A percentile compares a stretch with the other conserved stretches of the same genome.
Conservation (phyloP, 2,888 invertebrate species). For the Aproaerema taeniolella region DNA sequence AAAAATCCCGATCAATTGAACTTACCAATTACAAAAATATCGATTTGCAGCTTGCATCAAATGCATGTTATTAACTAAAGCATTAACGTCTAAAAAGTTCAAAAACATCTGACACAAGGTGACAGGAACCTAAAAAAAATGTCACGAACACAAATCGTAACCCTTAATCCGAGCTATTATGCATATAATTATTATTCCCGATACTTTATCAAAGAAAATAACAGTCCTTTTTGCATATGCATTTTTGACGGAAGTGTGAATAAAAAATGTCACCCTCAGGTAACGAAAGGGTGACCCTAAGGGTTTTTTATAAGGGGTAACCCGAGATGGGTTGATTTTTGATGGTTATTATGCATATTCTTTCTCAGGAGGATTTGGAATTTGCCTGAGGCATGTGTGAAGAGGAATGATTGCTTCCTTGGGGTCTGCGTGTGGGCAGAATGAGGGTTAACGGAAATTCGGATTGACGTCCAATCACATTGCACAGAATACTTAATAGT, state of each 20-base stretch:
- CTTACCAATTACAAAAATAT: slow-evolving; percentile 55
- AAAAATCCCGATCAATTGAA: slow-evolving; percentile 20
- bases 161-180: slow-evolving; percentile 73
- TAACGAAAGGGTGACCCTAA: slow-evolving; percentile 62
- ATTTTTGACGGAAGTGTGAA: slow-evolving; percentile 72
- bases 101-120: slow-evolving; percentile 69
- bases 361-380: slow-evolving; percentile 73
- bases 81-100: slow-evolving; percentile 43
- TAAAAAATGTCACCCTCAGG: slow-evolving; percentile 74
- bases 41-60: slow-evolving; percentile 58
- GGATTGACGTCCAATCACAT: slow-evolving; percentile 5
- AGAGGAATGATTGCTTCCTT: slow-evolving; percentile 47
- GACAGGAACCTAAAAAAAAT: slow-evolving; percentile 63
- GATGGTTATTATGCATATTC: slow-evolving; percentile 71
- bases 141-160: slow-evolving; percentile 55
- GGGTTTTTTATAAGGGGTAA: slow-evolving; percentile 58
- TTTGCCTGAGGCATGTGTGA: slow-evolving; percentile 56
- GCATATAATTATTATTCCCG: slow-evolving; percentile 78
- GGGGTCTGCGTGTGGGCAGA: slow-evolving; percentile 30
- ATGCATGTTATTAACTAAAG: slow-evolving; percentile 61
- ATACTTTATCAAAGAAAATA: slow-evolving; percentile 71
- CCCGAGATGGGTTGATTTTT: slow-evolving; percentile 54
- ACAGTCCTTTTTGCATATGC: slow-evolving; percentile 73
- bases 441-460: slow-evolving; percentile 42
- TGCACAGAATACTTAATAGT: too few species aligned